Evolutionary conservation across 2,797 vertebrate genomes (phyloP), one percentile per base, ranked within the genome.

Genomic region (Neosilurus mollespiculum): DNA sequence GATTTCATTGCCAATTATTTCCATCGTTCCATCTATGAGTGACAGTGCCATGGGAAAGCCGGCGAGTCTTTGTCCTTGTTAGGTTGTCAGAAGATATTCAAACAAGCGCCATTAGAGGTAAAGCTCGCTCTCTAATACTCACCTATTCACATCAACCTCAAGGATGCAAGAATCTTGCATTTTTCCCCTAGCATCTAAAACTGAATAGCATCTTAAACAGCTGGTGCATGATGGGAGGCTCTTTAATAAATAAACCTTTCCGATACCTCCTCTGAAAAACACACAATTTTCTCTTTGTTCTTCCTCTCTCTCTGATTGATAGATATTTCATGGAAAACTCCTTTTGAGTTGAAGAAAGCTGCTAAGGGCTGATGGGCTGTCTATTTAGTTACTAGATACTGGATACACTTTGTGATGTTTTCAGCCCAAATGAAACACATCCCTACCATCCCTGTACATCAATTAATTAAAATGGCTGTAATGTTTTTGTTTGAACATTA

Each of bases 271-370:
- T 66, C 82, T 65, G 67, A 88, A 88, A 87, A 86, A 87, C 88
- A 90, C 88, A 89, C 90, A 91, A 85, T 88, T 87, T 87, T 89
- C 85, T 88, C 88, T 91, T 91, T 91, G 86, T 91, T 92, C 87
- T 92, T 86, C 67, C 82, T 87, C 89, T 90, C 83, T 51, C 78
- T 88, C 87, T 88, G 87, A 89, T 66, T 86, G 87, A 92, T 91
- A 87, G 87, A 91, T 92, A 89, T 93, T 93, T 92, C 86, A 93
- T 90, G 37, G 86, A 86, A 78, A 88, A 90, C 77, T 89, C 80
- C 43, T 89, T 92, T 90, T 90, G 89, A 90, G 90, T 90, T 78
- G 83, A 78, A 86, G 86, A 87, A 82, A 86, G 88, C 90, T 87
- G 86, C 84, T 86, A 64, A 79, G 86, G 56, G 87, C 89, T 86